Percentiles rank a stretch among this genome's conserved stretches.
phyloP scores from a whole-genome alignment of 2,113 vertebrate genomes.

The Miniopterus natalensis region DNA sequence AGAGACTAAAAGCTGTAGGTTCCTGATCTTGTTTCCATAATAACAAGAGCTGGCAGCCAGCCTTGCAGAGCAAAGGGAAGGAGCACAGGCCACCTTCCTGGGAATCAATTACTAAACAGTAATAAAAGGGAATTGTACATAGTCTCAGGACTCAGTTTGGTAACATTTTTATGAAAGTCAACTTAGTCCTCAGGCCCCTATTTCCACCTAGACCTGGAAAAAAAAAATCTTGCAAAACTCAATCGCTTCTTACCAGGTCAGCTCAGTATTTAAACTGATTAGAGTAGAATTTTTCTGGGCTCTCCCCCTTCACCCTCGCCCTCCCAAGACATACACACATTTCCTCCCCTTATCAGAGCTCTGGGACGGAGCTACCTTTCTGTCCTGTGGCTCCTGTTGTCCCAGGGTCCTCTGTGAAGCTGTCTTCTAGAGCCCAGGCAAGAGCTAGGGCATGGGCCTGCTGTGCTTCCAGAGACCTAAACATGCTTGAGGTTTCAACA shows the following conservation, averaged over 20 bases:
- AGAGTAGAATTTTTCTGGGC: too few species aligned
- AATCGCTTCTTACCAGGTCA: background rate
- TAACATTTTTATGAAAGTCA: background rate
- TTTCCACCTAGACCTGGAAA: background rate
- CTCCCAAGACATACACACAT: rapidly evolving
- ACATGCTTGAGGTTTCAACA: background rate
- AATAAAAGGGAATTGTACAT: background rate
- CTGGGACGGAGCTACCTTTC: background rate
- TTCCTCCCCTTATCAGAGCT: rapidly evolving
- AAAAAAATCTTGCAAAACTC: background rate
- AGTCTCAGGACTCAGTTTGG: background rate
- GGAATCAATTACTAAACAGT: background rate
- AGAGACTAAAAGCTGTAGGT: background rate
- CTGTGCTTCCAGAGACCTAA: background rate
- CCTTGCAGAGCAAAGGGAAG: background rate
- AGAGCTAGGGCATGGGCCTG: rapidly evolving
- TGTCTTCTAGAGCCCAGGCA: too few species aligned
- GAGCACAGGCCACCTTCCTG: background rate
- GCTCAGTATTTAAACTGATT: background rate
- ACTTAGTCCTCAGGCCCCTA: background rate
- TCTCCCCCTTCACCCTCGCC: background rate
- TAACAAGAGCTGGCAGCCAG: background rate
- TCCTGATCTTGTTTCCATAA: background rate
- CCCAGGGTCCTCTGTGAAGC: background rate
- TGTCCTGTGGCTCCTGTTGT: background rate